phyloP scores from a whole-genome alignment of 1,140 invertebrate genomes.

The Andrena cerasifolii region DNA sequence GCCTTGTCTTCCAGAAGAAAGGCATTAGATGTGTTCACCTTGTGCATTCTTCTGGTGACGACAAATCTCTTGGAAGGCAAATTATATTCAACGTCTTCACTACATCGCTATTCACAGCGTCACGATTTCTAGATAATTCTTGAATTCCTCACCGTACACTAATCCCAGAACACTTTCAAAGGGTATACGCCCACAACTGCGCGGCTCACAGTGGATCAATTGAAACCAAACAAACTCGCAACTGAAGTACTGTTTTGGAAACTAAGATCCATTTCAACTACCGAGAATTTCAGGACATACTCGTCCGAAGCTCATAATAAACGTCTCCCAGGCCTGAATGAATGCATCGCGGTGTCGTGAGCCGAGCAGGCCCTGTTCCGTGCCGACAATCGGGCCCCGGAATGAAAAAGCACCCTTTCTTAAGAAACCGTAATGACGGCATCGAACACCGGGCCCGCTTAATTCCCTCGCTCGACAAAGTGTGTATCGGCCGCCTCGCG shows the following conservation, averaged over 20 bases:
- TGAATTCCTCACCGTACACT: no score
- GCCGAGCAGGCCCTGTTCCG: neutral
- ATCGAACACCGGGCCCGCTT: conserved; percentile 42
- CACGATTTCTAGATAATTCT: no score
- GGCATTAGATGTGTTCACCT: no score
- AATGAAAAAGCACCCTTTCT: conserved; percentile 54
- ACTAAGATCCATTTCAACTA: neutral
- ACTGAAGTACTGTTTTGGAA: neutral
- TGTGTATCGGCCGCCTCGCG: conserved; percentile 44
- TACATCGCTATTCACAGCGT: no score
- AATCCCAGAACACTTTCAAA: no score
- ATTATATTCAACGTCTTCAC: no score
- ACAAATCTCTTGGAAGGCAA: no score
- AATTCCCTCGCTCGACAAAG: conserved; percentile 43
- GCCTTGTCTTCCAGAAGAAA: no score
- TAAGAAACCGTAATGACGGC: conserved; percentile 51
- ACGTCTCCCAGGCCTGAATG: neutral
- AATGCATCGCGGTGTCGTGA: neutral
- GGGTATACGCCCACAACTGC: no score
- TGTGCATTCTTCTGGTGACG: no score
- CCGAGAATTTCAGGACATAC: conserved; percentile 4
- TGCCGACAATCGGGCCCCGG: conserved; percentile 33
- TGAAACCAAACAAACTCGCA: no score
- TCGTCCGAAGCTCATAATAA: neutral
- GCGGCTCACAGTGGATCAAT: no score